These are phyloP conservation scores for Plebejus anna DNA, from an alignment of 2,888 invertebrate genomes.

Conservation along the genomic window DNA sequence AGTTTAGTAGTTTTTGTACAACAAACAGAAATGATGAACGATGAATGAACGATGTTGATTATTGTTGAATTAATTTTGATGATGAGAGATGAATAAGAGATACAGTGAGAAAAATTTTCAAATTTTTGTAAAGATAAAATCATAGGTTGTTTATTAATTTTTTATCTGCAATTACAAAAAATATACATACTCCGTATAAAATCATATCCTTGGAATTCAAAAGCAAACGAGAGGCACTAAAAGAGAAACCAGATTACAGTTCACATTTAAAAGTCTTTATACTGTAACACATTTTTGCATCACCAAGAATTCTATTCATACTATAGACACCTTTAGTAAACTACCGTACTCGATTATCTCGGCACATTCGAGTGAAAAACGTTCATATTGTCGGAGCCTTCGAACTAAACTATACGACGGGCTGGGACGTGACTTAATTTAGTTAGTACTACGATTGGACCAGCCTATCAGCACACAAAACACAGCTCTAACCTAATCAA, in stretches of 20 bases:
- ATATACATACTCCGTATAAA: constrained; percentile 66
- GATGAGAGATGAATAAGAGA: no score
- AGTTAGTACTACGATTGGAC: constrained; percentile 48
- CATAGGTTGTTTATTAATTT: no score
- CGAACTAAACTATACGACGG: constrained; percentile 45
- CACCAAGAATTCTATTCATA: neutral
- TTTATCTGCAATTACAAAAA: neutral
- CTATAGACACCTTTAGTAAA: neutral
- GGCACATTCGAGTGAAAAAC: constrained; percentile 34
- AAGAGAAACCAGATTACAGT: no score
- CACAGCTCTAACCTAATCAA: neutral
- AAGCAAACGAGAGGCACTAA: neutral
- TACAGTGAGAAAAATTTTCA: no score
- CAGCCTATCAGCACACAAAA: constrained; percentile 11
- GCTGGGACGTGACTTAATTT: constrained; percentile 53
- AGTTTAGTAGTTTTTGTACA: no score
- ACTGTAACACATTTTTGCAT: neutral
- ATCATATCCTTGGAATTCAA: constrained; percentile 53
- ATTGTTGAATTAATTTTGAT: no score
- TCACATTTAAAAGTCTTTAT: neutral
- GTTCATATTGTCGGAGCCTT: constrained; percentile 42
- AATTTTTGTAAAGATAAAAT: no score
- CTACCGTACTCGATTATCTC: neutral
- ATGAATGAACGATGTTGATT: no score
- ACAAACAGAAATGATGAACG: no score